Evolutionary conservation across 2,888 invertebrate species (phyloP), one percentile per base, ranked within the genome.

Genomic region (Cerastoderma edule): DNA sequence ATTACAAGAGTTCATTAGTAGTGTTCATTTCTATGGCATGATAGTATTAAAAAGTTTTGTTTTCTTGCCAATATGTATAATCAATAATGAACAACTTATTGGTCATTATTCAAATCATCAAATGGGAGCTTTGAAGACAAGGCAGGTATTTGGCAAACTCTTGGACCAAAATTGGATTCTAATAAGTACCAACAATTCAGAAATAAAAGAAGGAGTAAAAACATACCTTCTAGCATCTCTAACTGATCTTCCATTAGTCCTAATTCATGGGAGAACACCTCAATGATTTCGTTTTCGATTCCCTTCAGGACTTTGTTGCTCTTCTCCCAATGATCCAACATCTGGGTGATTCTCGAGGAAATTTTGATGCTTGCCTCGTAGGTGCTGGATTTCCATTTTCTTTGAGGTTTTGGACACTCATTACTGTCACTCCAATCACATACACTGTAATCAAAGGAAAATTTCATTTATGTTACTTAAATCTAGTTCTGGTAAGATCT

Each of bases 231-330:
- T 30, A 91, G 75, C 28, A 88, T 80, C 30, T 82, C 75, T 8
- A 90, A 78, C 64, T 91, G 90, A 65, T 88, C 82, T 44, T 89
- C 89, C 85, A 91, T 87, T 1, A 89, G 79, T 24, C 88, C 87
- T 32, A 89, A 85, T 48, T 89, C 87, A 10, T 83, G 60, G 24
- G 87, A 76, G 77, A 90, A 89, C 53, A 83, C 84, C 16, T 84
- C 73, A 8, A 91, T 57, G 24, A 89, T 87, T 30, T 84, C 78
- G 1, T 69, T 46, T 56, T 84, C 85, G 13, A 89, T 78, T 5
- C 63, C 65, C 16, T 67, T 71, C 6, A 89, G 83, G 2, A 89
- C 64, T 4, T 77, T 53, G 24, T 84, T 81, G n/a, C 85, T 65
- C n/a, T 68, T 39, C 48, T 89, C 89, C 90, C 90, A 91, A 10